Conservation (phyloP, 1,140 invertebrate species). For the Daktulosphaira vitifoliae region DNA sequence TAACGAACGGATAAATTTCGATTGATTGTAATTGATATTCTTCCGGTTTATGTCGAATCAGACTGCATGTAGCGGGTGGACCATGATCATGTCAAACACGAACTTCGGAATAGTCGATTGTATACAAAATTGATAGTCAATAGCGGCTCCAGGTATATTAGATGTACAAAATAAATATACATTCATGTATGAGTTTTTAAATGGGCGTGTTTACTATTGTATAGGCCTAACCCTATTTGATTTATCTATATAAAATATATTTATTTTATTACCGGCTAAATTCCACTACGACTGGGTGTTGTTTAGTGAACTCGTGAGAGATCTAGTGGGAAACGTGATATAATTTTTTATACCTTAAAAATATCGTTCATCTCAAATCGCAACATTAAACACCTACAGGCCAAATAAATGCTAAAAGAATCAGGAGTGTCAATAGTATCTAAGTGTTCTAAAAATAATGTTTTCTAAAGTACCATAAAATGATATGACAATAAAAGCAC, state of each 20-base stretch:
- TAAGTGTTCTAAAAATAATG: neutral
- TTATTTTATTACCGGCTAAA: slow-evolving; percentile 7
- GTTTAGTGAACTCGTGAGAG: neutral
- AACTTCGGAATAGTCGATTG: too few relatives aligned
- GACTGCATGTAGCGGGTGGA: too few relatives aligned
- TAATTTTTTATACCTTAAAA: neutral
- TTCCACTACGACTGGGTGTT: neutral
- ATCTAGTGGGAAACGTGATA: neutral
- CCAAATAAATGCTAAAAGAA: neutral
- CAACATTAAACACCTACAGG: neutral
- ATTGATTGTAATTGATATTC: too few relatives aligned
- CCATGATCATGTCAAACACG: too few relatives aligned
- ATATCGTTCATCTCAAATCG: neutral
- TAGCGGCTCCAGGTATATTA: too few relatives aligned
- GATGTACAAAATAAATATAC: too few relatives aligned
- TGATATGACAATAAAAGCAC: too few relatives aligned
- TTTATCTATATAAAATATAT: neutral
- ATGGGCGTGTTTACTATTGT: neutral
- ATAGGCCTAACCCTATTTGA: slow-evolving; percentile 14
- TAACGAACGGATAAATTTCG: too few relatives aligned
- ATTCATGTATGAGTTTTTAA: too few relatives aligned
- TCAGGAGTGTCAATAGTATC: neutral
- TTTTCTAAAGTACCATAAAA: too few relatives aligned
- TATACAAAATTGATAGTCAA: too few relatives aligned
- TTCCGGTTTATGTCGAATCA: too few relatives aligned